A percentile compares a stretch with the other conserved stretches of the same genome.
These are phyloP conservation scores for Lucifuga dentata DNA, from an alignment of 2,113 vertebrate genomes.

Conservation along the genomic window DNA sequence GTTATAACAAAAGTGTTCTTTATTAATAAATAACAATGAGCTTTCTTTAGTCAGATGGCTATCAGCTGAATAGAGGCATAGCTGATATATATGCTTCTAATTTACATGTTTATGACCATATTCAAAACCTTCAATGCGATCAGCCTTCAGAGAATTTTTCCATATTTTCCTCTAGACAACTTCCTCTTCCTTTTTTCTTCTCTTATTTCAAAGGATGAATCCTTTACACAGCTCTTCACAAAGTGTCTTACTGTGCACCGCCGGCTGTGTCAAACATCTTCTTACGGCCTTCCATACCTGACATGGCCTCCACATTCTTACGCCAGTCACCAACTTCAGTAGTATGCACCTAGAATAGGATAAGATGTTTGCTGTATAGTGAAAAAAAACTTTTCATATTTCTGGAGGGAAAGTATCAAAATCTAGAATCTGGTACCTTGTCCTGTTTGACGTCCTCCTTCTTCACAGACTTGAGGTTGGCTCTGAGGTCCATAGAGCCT, in stretches of 20 bases:
- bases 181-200: not conserved
- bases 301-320: constrained; percentile 99
- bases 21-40: constrained; percentile 34
- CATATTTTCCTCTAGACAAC: constrained; percentile 16
- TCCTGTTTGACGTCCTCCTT: constrained; percentile 94
- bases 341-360: constrained; percentile 86
- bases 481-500: constrained; percentile 95
- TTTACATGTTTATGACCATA: constrained; percentile 3
- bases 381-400: no score
- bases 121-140: constrained; percentile 3
- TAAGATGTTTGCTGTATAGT: no score
- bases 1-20: constrained; percentile 40
- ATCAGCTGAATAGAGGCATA: constrained; percentile 8
- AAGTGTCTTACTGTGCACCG: constrained; percentile 69
- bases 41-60: constrained; percentile 12
- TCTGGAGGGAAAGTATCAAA: not conserved
- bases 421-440: constrained; percentile 73
- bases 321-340: constrained; percentile 95
- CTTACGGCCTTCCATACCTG: constrained; percentile 98
- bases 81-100: not conserved
- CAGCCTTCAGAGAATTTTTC: constrained; percentile 1
- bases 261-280: constrained; percentile 97
- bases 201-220: not conserved
- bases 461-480: constrained; percentile 98
- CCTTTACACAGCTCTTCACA: not conserved